phyloP scores from a whole-genome alignment of 2,797 vertebrate genomes.

The Tapirus indicus region DNA sequence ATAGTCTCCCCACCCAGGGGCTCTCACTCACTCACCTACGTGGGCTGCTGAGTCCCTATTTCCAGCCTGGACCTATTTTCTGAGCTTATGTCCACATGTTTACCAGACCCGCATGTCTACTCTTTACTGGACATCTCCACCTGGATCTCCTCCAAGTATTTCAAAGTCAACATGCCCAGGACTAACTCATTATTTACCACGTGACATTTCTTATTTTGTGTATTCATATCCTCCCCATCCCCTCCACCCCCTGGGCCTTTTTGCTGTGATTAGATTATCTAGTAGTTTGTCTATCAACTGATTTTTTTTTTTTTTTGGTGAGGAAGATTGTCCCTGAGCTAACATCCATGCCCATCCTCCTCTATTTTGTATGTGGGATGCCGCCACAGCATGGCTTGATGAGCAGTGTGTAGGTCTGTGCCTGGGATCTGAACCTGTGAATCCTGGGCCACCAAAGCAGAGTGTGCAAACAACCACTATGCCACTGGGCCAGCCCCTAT shows the following conservation, averaged over 20 bases:
- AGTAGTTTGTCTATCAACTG: background rate
- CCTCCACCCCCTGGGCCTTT: background rate
- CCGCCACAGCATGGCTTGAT: too few relatives aligned
- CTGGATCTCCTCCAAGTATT: background rate
- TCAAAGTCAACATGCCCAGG: background rate
- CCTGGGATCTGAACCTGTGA: too few relatives aligned
- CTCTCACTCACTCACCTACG: background rate
- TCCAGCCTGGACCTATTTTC: background rate
- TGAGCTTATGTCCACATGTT: background rate
- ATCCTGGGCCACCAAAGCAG: too few relatives aligned
- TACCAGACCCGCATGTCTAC: background rate
- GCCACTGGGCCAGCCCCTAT: background rate
- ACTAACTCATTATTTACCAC: background rate
- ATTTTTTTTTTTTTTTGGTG: background rate
- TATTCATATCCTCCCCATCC: background rate
- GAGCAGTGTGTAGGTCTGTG: too few relatives aligned
- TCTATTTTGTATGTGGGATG: too few relatives aligned
- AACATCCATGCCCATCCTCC: too few relatives aligned
- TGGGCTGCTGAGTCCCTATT: background rate
- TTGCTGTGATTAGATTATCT: background rate
- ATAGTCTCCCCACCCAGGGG: accelerated
- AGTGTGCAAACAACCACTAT: too few relatives aligned
- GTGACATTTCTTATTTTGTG: background rate
- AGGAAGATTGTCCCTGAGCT: too few relatives aligned
- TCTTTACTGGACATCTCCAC: too few relatives aligned